Evolutionary conservation across 2,888 invertebrate species (phyloP).

Genomic region (Seira ritae): DNA sequence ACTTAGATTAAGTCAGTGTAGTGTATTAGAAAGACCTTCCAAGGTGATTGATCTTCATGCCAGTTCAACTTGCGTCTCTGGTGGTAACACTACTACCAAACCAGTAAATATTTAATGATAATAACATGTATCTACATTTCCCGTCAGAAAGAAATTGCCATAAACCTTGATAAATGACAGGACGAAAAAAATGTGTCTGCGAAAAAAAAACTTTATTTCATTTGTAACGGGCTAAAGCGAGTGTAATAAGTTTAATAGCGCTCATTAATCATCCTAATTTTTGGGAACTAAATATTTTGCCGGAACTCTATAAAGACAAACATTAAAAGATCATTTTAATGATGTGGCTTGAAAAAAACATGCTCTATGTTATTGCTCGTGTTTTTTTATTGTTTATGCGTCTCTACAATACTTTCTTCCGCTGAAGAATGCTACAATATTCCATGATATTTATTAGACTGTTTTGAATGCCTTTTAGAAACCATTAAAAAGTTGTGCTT

Average conservation of each 20-base stretch:
- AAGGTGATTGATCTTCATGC: too few species aligned
- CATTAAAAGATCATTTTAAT: not conserved
- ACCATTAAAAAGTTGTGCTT: not conserved
- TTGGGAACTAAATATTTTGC: not conserved
- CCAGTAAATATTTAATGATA: slow-evolving; percentile 1
- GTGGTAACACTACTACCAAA: too few species aligned
- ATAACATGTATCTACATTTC: not conserved
- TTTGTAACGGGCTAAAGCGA: not conserved
- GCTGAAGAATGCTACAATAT: not conserved
- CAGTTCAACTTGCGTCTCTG: too few species aligned
- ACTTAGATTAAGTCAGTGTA: too few species aligned
- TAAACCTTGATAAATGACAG: not conserved
- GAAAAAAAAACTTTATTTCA: not conserved
- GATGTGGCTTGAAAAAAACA: not conserved
- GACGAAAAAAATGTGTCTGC: not conserved
- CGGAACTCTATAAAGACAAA: not conserved
- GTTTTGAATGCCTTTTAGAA: slow-evolving; percentile 14
- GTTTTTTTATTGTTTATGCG: not conserved
- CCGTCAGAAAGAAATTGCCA: not conserved
- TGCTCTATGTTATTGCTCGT: not conserved
- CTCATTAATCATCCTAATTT: not conserved
- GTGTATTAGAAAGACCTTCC: too few species aligned
- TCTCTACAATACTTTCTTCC: not conserved
- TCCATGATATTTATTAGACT: not conserved
- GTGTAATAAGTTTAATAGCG: not conserved